Percentiles rank a stretch among this genome's conserved stretches.
Conservation (phyloP, 2,888 invertebrate species). For the Ernsta delagoae region DNA sequence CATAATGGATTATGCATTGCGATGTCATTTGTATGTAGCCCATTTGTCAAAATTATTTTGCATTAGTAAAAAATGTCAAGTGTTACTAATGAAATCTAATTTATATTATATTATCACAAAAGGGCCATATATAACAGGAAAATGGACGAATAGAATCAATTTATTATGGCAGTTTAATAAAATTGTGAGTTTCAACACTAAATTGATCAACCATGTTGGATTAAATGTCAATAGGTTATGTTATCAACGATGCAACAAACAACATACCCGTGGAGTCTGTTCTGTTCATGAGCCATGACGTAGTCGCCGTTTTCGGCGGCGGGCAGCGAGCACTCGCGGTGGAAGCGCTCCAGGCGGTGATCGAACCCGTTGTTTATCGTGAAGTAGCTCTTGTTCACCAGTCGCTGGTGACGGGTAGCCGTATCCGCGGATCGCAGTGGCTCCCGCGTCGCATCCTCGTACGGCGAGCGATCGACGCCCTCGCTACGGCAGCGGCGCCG, state of each 20-base stretch:
- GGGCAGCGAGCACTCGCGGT: conserved; percentile 72
- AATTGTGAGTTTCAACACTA: background rate
- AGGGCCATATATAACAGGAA: background rate
- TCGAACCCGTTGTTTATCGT: conserved; percentile 64
- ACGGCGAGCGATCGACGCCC: conserved; percentile 78
- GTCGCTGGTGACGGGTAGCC: conserved; percentile 58
- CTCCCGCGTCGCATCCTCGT: conserved; percentile 75
- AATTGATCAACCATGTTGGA: background rate
- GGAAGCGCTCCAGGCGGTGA: conserved; percentile 58
- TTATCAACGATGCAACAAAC: conserved; percentile 22
- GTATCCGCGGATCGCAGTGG: conserved; percentile 62
- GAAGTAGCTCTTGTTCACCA: conserved; percentile 70
- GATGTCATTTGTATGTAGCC: background rate
- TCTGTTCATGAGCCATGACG: conserved; percentile 72
- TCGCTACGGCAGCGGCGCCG: conserved; percentile 82
- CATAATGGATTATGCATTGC: background rate
- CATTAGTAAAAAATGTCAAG: background rate
- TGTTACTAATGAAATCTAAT: background rate
- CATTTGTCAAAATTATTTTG: background rate
- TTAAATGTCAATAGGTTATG: conserved; percentile 41
- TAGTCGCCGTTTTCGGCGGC: conserved; percentile 76
- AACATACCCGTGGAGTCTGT: conserved; percentile 65
- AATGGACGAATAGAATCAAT: background rate
- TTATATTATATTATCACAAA: background rate
- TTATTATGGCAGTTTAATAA: background rate